Evolutionary conservation across 2,888 invertebrate species (phyloP).

Genomic region (Eupithecia insigniata): DNA sequence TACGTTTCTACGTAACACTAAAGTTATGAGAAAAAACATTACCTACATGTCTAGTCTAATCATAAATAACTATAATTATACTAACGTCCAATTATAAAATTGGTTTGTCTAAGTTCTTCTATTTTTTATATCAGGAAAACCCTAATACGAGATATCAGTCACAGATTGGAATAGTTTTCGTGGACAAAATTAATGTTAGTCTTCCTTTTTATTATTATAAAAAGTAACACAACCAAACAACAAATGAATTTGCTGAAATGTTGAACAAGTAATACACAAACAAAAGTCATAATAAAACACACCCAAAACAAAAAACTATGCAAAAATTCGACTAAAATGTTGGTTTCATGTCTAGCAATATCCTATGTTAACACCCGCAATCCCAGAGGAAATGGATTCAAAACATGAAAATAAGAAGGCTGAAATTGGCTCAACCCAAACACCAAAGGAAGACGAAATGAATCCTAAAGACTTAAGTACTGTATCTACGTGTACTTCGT

Average conservation of each 20-base stretch:
- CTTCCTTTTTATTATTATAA: no score
- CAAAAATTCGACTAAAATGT: slow-evolving; percentile 1
- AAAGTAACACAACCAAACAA: no score
- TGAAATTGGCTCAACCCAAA: slow-evolving; percentile 30
- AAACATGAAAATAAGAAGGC: slow-evolving; percentile 12
- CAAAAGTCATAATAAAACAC: neutral
- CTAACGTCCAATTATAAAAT: no score
- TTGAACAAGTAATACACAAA: neutral
- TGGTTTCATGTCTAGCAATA: slow-evolving; percentile 2
- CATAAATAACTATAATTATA: no score
- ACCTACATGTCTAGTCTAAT: no score
- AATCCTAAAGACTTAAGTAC: slow-evolving; percentile 42
- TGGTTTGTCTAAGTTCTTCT: no score
- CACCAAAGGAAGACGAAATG: slow-evolving; percentile 34
- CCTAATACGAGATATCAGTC: no score
- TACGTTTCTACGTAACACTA: no score
- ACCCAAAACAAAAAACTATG: neutral
- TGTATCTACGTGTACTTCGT: slow-evolving; percentile 14
- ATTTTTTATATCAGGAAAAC: no score
- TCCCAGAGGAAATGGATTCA: slow-evolving; percentile 18
- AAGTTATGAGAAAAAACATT: no score
- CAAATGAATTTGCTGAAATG: neutral
- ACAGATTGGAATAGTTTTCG: neutral
- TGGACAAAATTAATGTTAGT: neutral
- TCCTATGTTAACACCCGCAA: slow-evolving; percentile 3